A percentile compares a stretch with the other conserved stretches of the same genome.
These are phyloP conservation scores for Thunnus maccoyii DNA, from an alignment of 2,113 vertebrate species.

Conservation along the genomic window DNA sequence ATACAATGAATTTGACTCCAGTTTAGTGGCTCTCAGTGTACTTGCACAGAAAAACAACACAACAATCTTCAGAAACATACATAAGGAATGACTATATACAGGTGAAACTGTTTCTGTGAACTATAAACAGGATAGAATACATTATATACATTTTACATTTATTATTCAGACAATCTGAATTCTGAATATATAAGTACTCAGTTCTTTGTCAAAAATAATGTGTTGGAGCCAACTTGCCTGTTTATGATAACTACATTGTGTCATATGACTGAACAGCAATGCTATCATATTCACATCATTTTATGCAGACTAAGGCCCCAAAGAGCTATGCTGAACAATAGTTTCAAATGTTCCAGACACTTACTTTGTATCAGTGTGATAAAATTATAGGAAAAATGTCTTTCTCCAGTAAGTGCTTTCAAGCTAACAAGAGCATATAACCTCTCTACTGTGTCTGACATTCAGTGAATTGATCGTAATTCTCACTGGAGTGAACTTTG, in stretches of 20 bases:
- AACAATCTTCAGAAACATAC: no score
- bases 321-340: background rate
- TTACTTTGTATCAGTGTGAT: background rate
- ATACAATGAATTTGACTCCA: no score
- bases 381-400: background rate
- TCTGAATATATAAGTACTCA: background rate
- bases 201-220: background rate
- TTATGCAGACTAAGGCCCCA: background rate
- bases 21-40: no score
- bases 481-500: constrained; percentile 5
- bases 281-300: no score
- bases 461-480: background rate
- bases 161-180: background rate
- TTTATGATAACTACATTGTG: background rate
- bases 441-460: background rate
- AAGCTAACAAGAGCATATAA: background rate
- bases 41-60: no score
- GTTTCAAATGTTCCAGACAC: background rate
- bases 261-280: background rate
- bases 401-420: background rate
- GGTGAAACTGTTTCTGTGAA: no score
- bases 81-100: no score
- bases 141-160: background rate
- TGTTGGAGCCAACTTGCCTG: background rate
- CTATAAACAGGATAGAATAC: no score